phyloP scores from a whole-genome alignment of 2,888 invertebrate genomes.

The Chalcis sispes region DNA sequence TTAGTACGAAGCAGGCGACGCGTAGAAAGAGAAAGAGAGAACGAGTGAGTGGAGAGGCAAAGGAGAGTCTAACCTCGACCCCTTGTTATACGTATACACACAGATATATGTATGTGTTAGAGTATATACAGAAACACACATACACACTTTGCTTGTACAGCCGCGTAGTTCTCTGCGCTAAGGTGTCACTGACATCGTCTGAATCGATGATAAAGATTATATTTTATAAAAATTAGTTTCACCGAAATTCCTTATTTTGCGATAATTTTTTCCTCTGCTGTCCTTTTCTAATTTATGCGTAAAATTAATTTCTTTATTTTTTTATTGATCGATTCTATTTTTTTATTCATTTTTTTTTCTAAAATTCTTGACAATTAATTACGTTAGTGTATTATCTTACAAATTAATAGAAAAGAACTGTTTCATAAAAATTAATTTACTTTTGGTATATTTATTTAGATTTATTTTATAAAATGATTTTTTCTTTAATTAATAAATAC shows the following conservation, averaged over 20 bases:
- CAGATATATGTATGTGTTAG: not conserved
- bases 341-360: not conserved
- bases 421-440: too few relatives aligned
- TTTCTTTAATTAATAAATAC: too few relatives aligned
- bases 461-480: too few relatives aligned
- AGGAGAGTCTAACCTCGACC: slow-evolving; percentile 46
- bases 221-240: not conserved
- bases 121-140: too few relatives aligned
- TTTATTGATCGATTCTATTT: not conserved
- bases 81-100: not conserved
- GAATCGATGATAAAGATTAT: slow-evolving; percentile 26
- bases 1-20: slow-evolving; percentile 53
- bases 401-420: too few relatives aligned
- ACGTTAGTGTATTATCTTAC: too few relatives aligned
- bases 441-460: too few relatives aligned
- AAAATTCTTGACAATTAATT: not conserved
- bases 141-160: too few relatives aligned
- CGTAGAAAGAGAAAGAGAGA: slow-evolving; percentile 53
- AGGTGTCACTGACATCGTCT: slow-evolving; percentile 39
- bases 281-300: not conserved
- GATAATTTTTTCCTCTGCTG: not conserved
- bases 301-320: too few relatives aligned
- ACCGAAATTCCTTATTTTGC: not conserved
- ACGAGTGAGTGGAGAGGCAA: slow-evolving; percentile 41
- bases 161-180: slow-evolving; percentile 1